Conservation (phyloP, 2,113 vertebrate genomes). For the Bombycilla garrulus region DNA sequence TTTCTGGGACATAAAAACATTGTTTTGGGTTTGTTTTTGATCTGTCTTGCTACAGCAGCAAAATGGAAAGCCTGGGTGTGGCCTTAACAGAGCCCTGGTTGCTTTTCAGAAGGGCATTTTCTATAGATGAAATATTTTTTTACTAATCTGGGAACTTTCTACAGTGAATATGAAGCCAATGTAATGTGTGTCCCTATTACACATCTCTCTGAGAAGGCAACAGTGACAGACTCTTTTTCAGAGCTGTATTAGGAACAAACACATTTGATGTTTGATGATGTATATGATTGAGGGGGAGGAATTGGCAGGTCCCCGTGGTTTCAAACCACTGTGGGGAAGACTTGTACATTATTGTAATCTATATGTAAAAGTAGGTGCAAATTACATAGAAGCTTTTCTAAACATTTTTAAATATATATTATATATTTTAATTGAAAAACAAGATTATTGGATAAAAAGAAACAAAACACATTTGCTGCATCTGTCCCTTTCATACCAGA, state of each 20-base stretch:
- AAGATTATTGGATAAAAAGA: slow-evolving; percentile 63
- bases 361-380: slow-evolving; percentile 71
- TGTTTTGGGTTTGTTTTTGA: slow-evolving; percentile 26
- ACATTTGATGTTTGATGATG: slow-evolving; percentile 5
- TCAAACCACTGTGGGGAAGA: slow-evolving; percentile 20
- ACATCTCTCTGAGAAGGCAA: slow-evolving; percentile 31
- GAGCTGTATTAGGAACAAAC: slow-evolving; percentile 8
- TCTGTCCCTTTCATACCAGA: slow-evolving; percentile 43
- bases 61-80: slow-evolving; percentile 55
- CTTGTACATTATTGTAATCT: slow-evolving; percentile 68
- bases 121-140: slow-evolving; percentile 73
- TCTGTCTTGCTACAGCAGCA: slow-evolving; percentile 47
- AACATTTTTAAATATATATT: slow-evolving; percentile 69
- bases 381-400: slow-evolving; percentile 78
- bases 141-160: slow-evolving; percentile 66
- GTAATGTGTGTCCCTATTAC: slow-evolving; percentile 30
- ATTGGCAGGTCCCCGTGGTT: slow-evolving; percentile 45
- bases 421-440: slow-evolving; percentile 70
- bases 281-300: slow-evolving; percentile 7
- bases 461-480: slow-evolving; percentile 2
- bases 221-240: slow-evolving; percentile 6
- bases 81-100: slow-evolving; percentile 71
- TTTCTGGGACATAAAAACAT: slow-evolving; percentile 48
- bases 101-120: slow-evolving; percentile 73
- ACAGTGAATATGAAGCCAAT: slow-evolving; percentile 39